Conservation (phyloP, 2,113 vertebrate genomes). For the Neomonachus schauinslandi region DNA sequence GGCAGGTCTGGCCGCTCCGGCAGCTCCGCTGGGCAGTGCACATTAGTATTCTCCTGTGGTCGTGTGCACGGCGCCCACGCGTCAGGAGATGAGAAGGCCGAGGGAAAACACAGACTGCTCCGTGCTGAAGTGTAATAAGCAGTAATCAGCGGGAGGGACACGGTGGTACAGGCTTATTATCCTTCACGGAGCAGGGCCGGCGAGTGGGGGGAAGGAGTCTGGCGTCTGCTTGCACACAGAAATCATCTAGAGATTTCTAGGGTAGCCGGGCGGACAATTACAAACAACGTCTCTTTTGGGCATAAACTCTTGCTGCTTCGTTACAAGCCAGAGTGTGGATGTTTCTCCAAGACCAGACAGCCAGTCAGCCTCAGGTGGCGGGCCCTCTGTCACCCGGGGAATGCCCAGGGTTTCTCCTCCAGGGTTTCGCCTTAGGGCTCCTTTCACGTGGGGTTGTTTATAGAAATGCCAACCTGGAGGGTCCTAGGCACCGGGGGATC, state of each 20-base stretch:
- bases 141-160: neutral
- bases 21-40: neutral
- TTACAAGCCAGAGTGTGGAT: neutral
- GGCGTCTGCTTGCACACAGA: neutral
- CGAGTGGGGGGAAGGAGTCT: neutral
- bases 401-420: neutral
- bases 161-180: neutral
- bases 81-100: neutral
- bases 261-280: conserved; percentile 32
- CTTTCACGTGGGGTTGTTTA: neutral
- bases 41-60: neutral
- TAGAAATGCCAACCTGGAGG: neutral
- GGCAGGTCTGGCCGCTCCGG: neutral
- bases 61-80: neutral
- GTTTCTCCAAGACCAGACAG: neutral
- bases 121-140: neutral
- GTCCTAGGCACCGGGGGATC: neutral
- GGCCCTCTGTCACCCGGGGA: conserved; percentile 44
- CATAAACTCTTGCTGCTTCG: conserved; percentile 1
- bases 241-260: neutral
- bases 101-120: neutral
- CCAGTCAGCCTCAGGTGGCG: neutral
- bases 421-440: conserved; percentile 37
- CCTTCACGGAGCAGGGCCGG: neutral
- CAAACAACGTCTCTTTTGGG: neutral